phyloP scores from a whole-genome alignment of 2,113 vertebrate species.

The Castor canadensis region DNA sequence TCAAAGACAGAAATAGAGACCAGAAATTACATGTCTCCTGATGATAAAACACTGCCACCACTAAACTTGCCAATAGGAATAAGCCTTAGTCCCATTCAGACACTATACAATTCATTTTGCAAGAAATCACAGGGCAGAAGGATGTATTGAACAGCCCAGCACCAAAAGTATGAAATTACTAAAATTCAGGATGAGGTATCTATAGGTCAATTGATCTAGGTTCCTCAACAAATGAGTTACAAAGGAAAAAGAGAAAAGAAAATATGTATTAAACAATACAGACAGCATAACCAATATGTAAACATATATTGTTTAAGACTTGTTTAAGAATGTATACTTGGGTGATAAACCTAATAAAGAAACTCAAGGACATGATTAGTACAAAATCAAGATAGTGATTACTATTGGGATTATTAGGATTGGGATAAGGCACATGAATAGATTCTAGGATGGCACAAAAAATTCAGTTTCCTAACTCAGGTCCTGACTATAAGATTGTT shows the following conservation, averaged over 20 bases:
- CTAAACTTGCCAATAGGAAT: background rate
- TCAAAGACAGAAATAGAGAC: background rate
- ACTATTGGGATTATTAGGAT: background rate
- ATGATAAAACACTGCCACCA: background rate
- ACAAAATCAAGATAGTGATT: background rate
- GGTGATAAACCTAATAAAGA: background rate
- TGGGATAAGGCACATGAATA: background rate
- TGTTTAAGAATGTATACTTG: background rate
- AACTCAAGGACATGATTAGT: background rate
- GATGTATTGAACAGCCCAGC: background rate
- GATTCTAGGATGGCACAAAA: background rate
- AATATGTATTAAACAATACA: background rate
- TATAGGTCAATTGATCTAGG: background rate
- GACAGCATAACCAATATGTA: background rate
- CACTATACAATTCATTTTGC: too few species aligned
- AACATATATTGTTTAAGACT: background rate
- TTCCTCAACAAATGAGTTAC: constrained; percentile 3
- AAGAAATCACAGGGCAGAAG: background rate
- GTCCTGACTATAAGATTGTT: background rate
- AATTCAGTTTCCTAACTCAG: background rate
- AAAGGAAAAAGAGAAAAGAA: background rate
- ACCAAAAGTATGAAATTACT: background rate
- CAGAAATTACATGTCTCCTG: too few species aligned
- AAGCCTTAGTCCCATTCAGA: background rate
- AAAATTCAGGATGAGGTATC: background rate